Conservation (phyloP, 2,888 invertebrate species). For the Microchrysa polita region DNA sequence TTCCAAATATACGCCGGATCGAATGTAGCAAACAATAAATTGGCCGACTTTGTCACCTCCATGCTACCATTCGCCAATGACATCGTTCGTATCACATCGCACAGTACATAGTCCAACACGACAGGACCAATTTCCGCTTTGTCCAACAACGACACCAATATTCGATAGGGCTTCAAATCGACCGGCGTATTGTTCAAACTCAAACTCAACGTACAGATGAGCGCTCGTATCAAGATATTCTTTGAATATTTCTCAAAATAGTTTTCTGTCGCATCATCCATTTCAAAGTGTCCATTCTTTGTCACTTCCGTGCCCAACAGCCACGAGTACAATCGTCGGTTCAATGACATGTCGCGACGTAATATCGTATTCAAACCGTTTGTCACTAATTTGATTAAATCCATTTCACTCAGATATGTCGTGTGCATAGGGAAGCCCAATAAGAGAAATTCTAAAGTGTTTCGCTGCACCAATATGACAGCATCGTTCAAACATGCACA, state of each 20-base stretch:
- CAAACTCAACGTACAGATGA: conserved; percentile 69
- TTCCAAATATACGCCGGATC: conserved; percentile 90
- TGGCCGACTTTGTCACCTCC: conserved; percentile 84
- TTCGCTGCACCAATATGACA: conserved; percentile 84
- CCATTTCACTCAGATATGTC: conserved; percentile 73
- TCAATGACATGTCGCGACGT: conserved; percentile 88
- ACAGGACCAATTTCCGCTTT: conserved; percentile 86
- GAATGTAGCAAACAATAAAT: conserved; percentile 82
- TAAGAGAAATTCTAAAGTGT: conserved; percentile 83
- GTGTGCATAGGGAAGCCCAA: conserved; percentile 87
- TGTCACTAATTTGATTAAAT: conserved; percentile 77
- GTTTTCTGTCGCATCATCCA: conserved; percentile 62
- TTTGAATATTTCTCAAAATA: conserved; percentile 76
- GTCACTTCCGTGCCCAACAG: conserved; percentile 76
- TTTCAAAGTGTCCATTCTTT: conserved; percentile 63
- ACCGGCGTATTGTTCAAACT: conserved; percentile 68
- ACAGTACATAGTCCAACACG: conserved; percentile 79
- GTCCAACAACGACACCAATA: conserved; percentile 84
- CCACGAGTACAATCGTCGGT: conserved; percentile 86
- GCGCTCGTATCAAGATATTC: conserved; percentile 72
- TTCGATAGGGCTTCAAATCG: conserved; percentile 77
- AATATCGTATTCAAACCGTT: conserved; percentile 79
- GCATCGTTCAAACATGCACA: conserved; percentile 83
- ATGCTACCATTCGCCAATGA: conserved; percentile 68
- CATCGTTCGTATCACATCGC: conserved; percentile 77